A percentile compares a stretch with the other conserved stretches of the same genome.
These are phyloP conservation scores for Pterocles orientalis DNA, from an alignment of 2,113 vertebrate species.

Conservation along the genomic window DNA sequence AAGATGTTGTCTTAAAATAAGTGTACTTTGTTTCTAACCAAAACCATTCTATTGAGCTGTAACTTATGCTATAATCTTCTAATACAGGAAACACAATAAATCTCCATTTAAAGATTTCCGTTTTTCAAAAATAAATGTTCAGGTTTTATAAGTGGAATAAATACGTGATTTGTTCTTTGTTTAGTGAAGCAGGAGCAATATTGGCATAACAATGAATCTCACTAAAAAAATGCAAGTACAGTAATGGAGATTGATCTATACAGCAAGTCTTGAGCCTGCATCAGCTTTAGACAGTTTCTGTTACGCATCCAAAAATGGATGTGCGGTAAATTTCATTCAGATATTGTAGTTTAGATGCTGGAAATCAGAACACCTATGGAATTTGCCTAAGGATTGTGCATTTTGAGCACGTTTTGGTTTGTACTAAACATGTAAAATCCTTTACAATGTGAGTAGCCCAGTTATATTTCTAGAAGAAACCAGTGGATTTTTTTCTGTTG, in stretches of 20 bases:
- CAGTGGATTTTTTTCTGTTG: not conserved
- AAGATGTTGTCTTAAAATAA: not conserved
- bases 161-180: not conserved
- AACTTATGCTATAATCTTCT: not conserved
- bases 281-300: not conserved
- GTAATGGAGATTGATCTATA: not conserved
- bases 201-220: not conserved
- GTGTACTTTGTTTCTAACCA: not conserved
- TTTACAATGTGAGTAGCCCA: not conserved
- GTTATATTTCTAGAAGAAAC: not conserved
- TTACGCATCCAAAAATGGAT: not conserved
- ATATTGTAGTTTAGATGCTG: not conserved
- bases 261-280: not conserved
- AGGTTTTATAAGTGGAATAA: not conserved
- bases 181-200: not conserved
- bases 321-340: not conserved
- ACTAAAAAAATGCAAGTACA: not conserved
- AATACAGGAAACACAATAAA: not conserved
- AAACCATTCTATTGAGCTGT: not conserved
- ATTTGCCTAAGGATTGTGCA: not conserved
- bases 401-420: conserved; percentile 25
- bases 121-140: not conserved
- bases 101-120: not conserved
- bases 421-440: not conserved
- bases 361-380: not conserved